These are phyloP conservation scores for Drosophila anomalipes DNA, from an alignment of 2,888 invertebrate genomes.

Conservation along the genomic window DNA sequence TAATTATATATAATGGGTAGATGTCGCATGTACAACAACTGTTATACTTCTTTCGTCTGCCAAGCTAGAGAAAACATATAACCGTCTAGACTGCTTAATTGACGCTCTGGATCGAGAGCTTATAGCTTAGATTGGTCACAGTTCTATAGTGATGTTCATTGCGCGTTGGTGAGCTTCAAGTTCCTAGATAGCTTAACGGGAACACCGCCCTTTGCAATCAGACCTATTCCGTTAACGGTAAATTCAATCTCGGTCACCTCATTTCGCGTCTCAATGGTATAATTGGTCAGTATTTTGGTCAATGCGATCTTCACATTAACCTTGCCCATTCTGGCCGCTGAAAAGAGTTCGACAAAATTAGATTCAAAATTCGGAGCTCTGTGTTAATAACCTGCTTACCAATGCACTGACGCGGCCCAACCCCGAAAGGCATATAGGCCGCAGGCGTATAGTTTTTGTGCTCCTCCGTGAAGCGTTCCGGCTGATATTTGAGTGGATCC, in stretches of 20 bases:
- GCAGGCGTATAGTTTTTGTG: slow-evolving; percentile 73
- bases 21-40: not conserved
- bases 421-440: slow-evolving; percentile 85
- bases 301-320: slow-evolving; percentile 83
- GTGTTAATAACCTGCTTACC: slow-evolving; percentile 66
- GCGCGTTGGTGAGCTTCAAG: not conserved
- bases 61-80: not conserved
- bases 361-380: not conserved
- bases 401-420: slow-evolving; percentile 85
- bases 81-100: not conserved
- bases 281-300: slow-evolving; percentile 78
- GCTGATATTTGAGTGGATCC: slow-evolving; percentile 85
- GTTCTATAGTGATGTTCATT: too few relatives aligned
- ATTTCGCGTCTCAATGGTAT: slow-evolving; percentile 65
- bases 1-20: not conserved
- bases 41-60: not conserved
- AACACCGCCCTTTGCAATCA: slow-evolving; percentile 80
- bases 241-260: slow-evolving; percentile 80
- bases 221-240: slow-evolving; percentile 69
- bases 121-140: not conserved
- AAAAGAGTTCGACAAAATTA: not conserved
- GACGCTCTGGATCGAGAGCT: not conserved
- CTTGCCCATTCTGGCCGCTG: slow-evolving; percentile 83
- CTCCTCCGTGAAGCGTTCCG: slow-evolving; percentile 85
- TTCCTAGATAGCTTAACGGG: slow-evolving; percentile 73